Evolutionary conservation across 53 echinoderm and acorn worm genomes (phyloP).

Genomic region (Holothuria leucospilota): DNA sequence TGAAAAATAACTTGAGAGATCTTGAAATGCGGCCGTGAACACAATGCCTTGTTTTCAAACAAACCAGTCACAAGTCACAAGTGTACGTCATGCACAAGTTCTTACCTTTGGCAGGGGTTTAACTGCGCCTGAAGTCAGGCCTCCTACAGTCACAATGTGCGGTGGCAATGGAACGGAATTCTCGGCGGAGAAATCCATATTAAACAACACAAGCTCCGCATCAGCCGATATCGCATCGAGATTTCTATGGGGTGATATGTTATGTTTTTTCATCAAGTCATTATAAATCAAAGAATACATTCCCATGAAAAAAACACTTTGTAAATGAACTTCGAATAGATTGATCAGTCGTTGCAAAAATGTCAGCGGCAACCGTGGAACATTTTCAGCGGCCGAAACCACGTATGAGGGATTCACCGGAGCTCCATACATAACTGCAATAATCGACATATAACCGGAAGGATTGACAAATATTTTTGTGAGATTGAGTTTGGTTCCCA

Average conservation of each 20-base stretch:
- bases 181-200: slow-evolving; percentile 70
- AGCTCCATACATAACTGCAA: slow-evolving; percentile 41
- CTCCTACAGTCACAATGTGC: slow-evolving; percentile 70
- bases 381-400: slow-evolving; percentile 29
- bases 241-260: slow-evolving; percentile 51
- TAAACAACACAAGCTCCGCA: slow-evolving; percentile 72
- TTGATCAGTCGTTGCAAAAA: slow-evolving; percentile 69
- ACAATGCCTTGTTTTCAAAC: no score
- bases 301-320: slow-evolving; percentile 19
- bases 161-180: slow-evolving; percentile 65
- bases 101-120: slow-evolving; percentile 63
- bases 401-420: slow-evolving; percentile 59
- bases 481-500: slow-evolving; percentile 61
- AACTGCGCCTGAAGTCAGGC: slow-evolving; percentile 67
- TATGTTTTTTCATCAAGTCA: slow-evolving; percentile 53
- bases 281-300: slow-evolving; percentile 58
- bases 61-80: no score
- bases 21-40: no score
- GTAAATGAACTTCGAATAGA: slow-evolving; percentile 44
- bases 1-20: no score
- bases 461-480: slow-evolving; percentile 60
- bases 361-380: slow-evolving; percentile 68
- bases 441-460: slow-evolving; percentile 11
- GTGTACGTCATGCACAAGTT: no score
- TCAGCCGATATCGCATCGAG: background rate